phyloP scores from a whole-genome alignment of 2,797 vertebrate species.

The Xenentodon cancila region DNA sequence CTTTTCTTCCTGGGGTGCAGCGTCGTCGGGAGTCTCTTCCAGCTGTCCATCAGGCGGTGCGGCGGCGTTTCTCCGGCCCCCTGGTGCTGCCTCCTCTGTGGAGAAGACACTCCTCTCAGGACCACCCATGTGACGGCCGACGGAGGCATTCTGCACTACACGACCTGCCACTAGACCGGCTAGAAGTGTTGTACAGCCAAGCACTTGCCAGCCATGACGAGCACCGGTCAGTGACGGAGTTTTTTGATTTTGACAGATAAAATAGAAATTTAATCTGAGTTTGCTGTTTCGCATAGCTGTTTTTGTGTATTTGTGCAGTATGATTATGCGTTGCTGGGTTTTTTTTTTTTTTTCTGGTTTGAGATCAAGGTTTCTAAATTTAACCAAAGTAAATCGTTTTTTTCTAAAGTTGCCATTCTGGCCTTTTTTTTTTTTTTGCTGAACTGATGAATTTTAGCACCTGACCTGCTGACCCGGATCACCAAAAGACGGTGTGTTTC shows the following conservation, averaged over 20 bases:
- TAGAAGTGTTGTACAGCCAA: constrained; percentile 71
- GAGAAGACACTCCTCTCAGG: constrained; percentile 76
- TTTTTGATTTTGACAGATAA: not conserved
- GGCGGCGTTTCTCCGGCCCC: constrained; percentile 85
- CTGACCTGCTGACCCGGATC: no score
- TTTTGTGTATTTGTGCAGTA: not conserved
- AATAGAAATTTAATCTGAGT: no score
- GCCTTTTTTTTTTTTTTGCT: no score
- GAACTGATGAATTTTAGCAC: no score
- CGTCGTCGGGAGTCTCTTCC: constrained; percentile 62
- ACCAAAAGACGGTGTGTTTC: no score
- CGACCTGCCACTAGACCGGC: constrained; percentile 60
- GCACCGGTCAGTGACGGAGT: constrained; percentile 58
- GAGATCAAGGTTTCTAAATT: no score
- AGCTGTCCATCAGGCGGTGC: constrained; percentile 64
- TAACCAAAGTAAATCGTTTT: no score
- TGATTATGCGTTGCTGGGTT: no score
- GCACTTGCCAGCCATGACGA: constrained; percentile 80
- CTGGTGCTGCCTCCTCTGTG: constrained; percentile 81
- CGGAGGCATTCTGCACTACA: constrained; percentile 9
- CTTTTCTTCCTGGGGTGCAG: constrained; percentile 53
- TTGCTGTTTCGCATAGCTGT: not conserved
- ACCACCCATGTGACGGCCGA: constrained; percentile 43
- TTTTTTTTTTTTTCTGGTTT: no score
- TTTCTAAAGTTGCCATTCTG: no score